Evolutionary conservation across 2,888 invertebrate genomes (phyloP).

Genomic region (Frankliniella fusca): DNA sequence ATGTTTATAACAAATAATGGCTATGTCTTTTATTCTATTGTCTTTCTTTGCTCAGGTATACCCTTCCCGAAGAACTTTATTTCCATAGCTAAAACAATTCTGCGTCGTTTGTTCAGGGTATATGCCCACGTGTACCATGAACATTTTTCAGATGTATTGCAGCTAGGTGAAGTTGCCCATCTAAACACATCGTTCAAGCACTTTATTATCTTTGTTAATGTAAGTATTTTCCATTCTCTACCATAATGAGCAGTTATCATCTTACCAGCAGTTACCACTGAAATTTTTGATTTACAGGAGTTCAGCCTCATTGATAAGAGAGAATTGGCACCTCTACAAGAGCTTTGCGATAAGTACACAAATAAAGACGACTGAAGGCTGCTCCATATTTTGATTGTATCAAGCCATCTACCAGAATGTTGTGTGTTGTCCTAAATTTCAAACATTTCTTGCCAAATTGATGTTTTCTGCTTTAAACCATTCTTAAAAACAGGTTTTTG

Average conservation of each 20-base stretch:
- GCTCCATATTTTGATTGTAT: too few species aligned
- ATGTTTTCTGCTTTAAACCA: too few species aligned
- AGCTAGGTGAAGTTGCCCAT: constrained; percentile 96
- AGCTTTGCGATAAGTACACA: constrained; percentile 80
- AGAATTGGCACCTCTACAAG: constrained; percentile 94
- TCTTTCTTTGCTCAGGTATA: constrained; percentile 60
- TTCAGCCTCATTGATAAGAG: constrained; percentile 94
- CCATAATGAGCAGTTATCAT: neutral
- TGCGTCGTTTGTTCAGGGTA: constrained; percentile 95
- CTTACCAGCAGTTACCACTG: too few species aligned
- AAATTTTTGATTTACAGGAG: constrained; percentile 70
- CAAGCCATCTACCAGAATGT: too few species aligned
- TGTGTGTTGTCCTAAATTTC: too few species aligned
- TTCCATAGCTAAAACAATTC: constrained; percentile 93
- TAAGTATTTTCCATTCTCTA: constrained; percentile 42
- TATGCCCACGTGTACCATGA: constrained; percentile 99
- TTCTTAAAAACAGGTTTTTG: too few species aligned
- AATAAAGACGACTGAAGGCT: neutral
- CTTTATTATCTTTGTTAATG: constrained; percentile 96
- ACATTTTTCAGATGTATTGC: constrained; percentile 96
- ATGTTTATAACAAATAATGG: neutral
- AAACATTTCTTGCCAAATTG: too few species aligned
- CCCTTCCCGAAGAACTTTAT: constrained; percentile 98
- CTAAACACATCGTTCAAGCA: constrained; percentile 99
- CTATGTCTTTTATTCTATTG: neutral